Base-by-base conservation (phyloP, 1,140 invertebrate genomes). In the Wiebesia pumilae region DNA sequence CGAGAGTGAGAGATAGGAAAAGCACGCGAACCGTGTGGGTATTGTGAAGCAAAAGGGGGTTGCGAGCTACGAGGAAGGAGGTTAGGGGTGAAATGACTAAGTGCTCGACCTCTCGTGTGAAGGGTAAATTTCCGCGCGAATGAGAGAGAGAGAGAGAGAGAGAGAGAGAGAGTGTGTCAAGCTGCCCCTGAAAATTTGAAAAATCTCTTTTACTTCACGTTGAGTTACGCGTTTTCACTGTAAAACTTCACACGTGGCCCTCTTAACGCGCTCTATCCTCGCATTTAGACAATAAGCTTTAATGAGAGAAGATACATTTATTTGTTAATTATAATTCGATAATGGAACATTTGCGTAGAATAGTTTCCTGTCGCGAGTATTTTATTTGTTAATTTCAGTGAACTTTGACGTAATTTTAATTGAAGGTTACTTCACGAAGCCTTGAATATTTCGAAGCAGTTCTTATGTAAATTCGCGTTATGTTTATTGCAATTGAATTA, bases 41-140 rank as follows among this genome's bases (percentile, higher is more conserved):
- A 83, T 83, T 71, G 43, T 71, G 10, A 83, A 88, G 80, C n/a
- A 73, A 77, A 77, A 51, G 21, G 82, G 33, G 85, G 33, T 35
- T 35, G 27, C 79, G 81, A 88, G 73, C 40, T 14, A 38, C 38
- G 30, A 84, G 88, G 80, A 89, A 89, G 84, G 79, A 87, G 89
- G 89, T 89, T 89, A 89, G 86, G 86, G 88, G 84, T 89, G 87
- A 38, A 86, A 86, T 86, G 67, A 86, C 84, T 81, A 75, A 75
- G 79, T 81, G 54, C 84, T 73, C 78, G 65, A 58, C 51, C 65
- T 65, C 16, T 67, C 40, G 30, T 35, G 16, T n/a, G 84, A 85
- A 85, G 84, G 84, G 84, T 85, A 81, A 86, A 75, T 86, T 81
- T 86, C 78, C 67, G 67, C 67, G n/a, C 77, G 62, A 24, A 33